Conservation (phyloP, 1,140 invertebrate species). For the Uloborus diversus region DNA sequence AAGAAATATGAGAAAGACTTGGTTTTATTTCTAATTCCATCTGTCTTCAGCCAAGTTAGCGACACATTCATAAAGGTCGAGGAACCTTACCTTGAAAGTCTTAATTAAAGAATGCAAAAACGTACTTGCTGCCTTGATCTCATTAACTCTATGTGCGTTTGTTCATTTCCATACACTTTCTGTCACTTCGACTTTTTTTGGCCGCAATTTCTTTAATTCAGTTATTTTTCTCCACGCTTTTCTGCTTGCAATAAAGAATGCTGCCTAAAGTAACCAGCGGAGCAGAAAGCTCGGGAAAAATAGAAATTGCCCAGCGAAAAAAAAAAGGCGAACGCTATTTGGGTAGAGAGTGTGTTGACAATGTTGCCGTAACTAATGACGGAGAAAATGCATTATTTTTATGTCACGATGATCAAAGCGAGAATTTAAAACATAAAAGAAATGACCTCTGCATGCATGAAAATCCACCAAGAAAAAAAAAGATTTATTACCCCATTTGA, state of each 20-base stretch:
- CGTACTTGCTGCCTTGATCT: conserved; percentile 32
- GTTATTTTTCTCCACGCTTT: not conserved
- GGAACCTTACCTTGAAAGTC: conserved; percentile 1
- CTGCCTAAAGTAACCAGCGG: conserved; percentile 18
- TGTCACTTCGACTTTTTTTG: conserved; percentile 6
- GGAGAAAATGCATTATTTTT: conserved; percentile 17
- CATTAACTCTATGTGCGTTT: conserved; percentile 18
- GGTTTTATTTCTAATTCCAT: no score
- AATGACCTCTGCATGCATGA: no score
- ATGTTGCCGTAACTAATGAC: not conserved
- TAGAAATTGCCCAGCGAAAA: conserved; percentile 1
- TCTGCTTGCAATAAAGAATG: conserved; percentile 14
- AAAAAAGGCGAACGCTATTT: conserved; percentile 9
- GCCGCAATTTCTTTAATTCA: not conserved
- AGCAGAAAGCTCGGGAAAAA: not conserved
- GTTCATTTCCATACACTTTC: conserved; percentile 28
- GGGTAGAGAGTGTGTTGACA: conserved; percentile 7
- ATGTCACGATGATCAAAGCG: not conserved
- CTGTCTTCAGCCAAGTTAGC: no score
- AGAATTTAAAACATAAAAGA: not conserved
- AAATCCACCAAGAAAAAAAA: no score
- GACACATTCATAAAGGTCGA: no score
- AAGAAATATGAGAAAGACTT: no score
- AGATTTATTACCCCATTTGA: not conserved
- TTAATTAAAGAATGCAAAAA: conserved; percentile 41